Conservation (phyloP, 2,113 vertebrate species). For the Diadophis punctatus region DNA sequence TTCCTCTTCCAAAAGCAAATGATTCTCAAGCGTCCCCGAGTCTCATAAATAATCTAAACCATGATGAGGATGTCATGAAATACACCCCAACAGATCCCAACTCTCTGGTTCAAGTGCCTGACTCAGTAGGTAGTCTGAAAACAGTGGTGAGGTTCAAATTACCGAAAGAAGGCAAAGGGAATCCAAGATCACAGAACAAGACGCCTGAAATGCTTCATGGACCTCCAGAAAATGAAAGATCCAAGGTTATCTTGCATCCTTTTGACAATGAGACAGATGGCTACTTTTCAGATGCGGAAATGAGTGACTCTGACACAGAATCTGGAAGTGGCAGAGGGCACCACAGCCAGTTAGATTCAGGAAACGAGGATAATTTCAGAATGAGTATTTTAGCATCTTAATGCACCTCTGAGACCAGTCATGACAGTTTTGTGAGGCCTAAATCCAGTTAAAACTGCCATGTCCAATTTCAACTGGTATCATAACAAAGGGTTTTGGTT, state of each 20-base stretch:
- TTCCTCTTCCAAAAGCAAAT: slow-evolving; percentile 70
- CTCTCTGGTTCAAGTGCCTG: slow-evolving; percentile 73
- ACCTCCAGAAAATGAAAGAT: slow-evolving; percentile 52
- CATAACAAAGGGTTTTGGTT: slow-evolving; percentile 49
- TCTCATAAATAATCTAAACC: slow-evolving; percentile 52
- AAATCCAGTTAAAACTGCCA: slow-evolving; percentile 72
- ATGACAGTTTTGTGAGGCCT: slow-evolving; percentile 27
- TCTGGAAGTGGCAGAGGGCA: slow-evolving; percentile 70
- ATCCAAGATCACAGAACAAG: slow-evolving; percentile 61
- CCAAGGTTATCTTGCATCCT: slow-evolving; percentile 66
- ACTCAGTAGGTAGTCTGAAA: slow-evolving; percentile 67
- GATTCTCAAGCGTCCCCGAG: slow-evolving; percentile 77
- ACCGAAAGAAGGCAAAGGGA: slow-evolving; percentile 76
- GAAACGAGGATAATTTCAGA: slow-evolving; percentile 86
- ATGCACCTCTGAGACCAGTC: slow-evolving; percentile 37
- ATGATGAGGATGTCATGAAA: slow-evolving; percentile 55
- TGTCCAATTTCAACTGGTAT: slow-evolving; percentile 68
- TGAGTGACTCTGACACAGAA: slow-evolving; percentile 83
- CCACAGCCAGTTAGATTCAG: slow-evolving; percentile 78
- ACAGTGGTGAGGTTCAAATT: slow-evolving; percentile 72
- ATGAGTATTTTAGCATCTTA: slow-evolving; percentile 92
- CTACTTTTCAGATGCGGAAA: slow-evolving; percentile 90
- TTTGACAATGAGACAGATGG: slow-evolving; percentile 84
- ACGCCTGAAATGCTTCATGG: slow-evolving; percentile 55
- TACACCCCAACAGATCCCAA: slow-evolving; percentile 56